phyloP scores from a whole-genome alignment of 1,140 invertebrate species.

The Pentalonia nigronervosa region DNA sequence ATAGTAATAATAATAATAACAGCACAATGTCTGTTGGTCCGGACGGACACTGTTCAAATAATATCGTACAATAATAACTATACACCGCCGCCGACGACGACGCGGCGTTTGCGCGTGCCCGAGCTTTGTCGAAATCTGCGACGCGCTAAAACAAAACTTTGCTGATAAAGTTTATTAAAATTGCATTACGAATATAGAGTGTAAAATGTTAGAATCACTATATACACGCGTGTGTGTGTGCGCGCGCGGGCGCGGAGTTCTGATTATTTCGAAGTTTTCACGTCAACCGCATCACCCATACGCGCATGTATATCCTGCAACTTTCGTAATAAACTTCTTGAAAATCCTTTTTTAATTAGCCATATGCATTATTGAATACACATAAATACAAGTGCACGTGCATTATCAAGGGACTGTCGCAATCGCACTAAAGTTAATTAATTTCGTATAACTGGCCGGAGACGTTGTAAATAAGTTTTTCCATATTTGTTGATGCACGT shows the following conservation, averaged over 20 bases:
- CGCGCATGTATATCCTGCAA: not conserved
- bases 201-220: not conserved
- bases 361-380: not conserved
- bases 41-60: not conserved
- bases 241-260: not conserved
- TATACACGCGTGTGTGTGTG: no score
- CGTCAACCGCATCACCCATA: not conserved
- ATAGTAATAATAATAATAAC: no score
- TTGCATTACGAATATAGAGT: conserved; percentile 26
- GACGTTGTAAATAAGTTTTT: not conserved
- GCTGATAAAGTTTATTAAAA: not conserved
- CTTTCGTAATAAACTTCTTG: not conserved
- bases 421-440: conserved; percentile 11
- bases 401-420: not conserved
- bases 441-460: not conserved
- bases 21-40: not conserved
- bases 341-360: not conserved
- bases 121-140: not conserved
- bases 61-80: not conserved
- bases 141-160: not conserved
- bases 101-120: not conserved
- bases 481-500: not conserved
- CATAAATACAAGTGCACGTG: not conserved
- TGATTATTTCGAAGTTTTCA: conserved; percentile 23
- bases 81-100: no score